A percentile compares a stretch with the other conserved stretches of the same genome.
phyloP scores from a whole-genome alignment of 2,888 invertebrate genomes.

The Uloborus plumipes region DNA sequence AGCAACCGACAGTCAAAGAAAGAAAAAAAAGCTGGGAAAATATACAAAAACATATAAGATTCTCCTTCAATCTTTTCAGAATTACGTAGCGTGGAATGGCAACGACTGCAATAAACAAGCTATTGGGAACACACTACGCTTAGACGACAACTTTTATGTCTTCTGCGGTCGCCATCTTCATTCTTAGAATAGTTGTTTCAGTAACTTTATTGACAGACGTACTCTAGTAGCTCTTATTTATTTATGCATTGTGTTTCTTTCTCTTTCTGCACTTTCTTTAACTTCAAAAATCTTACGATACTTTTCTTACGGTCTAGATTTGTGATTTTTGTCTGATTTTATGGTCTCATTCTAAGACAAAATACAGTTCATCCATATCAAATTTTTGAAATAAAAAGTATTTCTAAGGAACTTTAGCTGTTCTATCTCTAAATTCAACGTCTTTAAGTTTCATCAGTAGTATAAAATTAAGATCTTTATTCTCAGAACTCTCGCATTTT shows the following conservation, averaged over 20 bases:
- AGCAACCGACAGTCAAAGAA: background rate
- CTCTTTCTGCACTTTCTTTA: background rate
- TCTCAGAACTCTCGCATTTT: no score
- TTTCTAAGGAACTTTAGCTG: no score
- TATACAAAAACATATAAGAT: slow-evolving; percentile 7
- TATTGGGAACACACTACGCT: slow-evolving; percentile 17
- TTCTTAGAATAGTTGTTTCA: slow-evolving; percentile 24
- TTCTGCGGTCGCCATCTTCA: slow-evolving; percentile 39
- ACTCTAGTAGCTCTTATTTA: slow-evolving; percentile 28
- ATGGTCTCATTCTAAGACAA: no score
- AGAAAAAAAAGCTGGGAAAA: background rate
- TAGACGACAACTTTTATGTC: slow-evolving; percentile 34
- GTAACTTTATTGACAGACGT: slow-evolving; percentile 41
- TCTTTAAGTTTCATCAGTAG: no score
- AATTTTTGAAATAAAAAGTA: no score
- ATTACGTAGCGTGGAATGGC: slow-evolving; percentile 2
- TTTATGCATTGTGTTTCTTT: slow-evolving; percentile 32
- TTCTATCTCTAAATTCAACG: no score
- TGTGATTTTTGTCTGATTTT: no score
- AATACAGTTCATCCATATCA: no score
- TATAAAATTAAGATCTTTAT: no score
- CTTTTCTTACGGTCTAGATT: no score
- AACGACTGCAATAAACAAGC: slow-evolving; percentile 30
- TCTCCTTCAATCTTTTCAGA: background rate
- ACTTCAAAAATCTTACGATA: no score